Conservation (phyloP, 2,113 vertebrate species). For the Crocuta crocuta region DNA sequence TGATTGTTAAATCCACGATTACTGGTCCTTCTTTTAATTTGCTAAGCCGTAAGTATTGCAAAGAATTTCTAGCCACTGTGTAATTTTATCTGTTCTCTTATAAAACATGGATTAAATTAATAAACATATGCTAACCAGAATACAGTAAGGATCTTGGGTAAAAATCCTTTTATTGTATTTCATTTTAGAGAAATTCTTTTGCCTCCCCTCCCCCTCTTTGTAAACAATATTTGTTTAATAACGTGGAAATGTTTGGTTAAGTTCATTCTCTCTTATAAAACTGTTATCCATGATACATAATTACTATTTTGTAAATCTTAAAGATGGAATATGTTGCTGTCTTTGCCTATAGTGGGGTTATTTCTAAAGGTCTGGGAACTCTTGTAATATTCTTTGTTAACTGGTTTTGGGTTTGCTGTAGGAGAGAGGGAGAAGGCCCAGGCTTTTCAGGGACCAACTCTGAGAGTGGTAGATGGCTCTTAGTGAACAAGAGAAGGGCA, state of each 20-base stretch:
- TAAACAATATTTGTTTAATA: neutral
- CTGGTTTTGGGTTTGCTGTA: neutral
- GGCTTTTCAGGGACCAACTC: neutral
- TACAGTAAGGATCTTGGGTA: neutral
- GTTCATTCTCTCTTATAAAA: neutral
- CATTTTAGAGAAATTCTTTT: constrained; percentile 19
- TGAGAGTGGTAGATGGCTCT: neutral
- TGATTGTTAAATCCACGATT: neutral
- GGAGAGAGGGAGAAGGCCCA: neutral
- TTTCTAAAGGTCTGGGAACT: neutral
- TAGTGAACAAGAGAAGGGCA: neutral
- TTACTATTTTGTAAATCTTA: neutral
- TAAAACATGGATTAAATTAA: constrained; percentile 10
- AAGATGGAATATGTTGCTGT: neutral
- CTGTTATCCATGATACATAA: neutral
- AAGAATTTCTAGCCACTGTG: neutral
- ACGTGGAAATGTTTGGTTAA: constrained; percentile 30
- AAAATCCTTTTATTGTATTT: constrained; percentile 26
- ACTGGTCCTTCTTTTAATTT: neutral
- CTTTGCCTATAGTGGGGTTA: neutral
- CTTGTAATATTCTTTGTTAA: neutral
- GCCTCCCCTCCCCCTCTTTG: neutral
- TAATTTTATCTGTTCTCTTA: constrained; percentile 8
- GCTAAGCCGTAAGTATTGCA: constrained; percentile 10
- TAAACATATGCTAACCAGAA: neutral